phyloP scores from a whole-genome alignment of 2,888 invertebrate genomes.

The Copidosoma aretas region DNA sequence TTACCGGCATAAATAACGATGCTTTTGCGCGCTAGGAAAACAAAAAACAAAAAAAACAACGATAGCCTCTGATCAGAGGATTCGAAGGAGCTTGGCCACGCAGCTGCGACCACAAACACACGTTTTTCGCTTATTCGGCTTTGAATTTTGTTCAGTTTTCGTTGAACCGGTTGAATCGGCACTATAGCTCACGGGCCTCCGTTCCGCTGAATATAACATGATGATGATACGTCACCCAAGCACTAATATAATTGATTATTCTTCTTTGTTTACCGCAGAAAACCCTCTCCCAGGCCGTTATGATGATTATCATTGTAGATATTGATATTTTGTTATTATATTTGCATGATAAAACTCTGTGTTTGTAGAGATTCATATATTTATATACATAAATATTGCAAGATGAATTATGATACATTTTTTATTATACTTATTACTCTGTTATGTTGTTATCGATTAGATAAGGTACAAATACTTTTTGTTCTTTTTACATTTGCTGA shows the following conservation, averaged over 20 bases:
- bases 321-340: too few relatives aligned
- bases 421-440: conserved; percentile 41
- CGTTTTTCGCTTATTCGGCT: background rate
- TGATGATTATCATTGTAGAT: conserved; percentile 24
- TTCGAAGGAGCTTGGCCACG: conserved; percentile 7
- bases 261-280: conserved; percentile 21
- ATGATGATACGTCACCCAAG: conserved; percentile 57
- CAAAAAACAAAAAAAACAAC: background rate
- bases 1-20: too few relatives aligned
- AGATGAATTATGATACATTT: conserved; percentile 45
- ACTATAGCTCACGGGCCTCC: too few relatives aligned
- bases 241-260: conserved; percentile 45
- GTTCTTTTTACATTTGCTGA: background rate
- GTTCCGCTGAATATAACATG: background rate
- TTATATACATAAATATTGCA: conserved; percentile 54
- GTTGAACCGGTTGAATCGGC: too few relatives aligned
- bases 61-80: too few relatives aligned
- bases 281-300: conserved; percentile 59
- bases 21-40: background rate
- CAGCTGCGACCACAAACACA: conserved; percentile 20
- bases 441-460: conserved; percentile 28
- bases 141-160: background rate
- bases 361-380: conserved; percentile 55
- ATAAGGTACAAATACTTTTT: conserved; percentile 9
- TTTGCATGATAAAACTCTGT: conserved; percentile 62